Base-by-base conservation (phyloP, 1,140 invertebrate species). In the Apis mellifera region DNA sequence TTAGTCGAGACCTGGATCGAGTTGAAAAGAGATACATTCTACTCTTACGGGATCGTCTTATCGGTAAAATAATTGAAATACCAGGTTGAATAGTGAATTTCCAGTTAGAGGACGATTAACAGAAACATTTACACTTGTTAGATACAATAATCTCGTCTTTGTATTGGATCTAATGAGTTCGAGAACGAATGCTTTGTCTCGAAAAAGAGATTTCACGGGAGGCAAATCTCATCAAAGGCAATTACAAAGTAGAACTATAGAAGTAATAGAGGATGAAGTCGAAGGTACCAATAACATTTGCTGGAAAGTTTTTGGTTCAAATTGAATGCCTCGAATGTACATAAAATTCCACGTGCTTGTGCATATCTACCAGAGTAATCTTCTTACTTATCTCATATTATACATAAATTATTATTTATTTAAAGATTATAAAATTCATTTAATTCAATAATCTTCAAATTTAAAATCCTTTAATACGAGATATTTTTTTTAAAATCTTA, bases 251-350 rank as follows among this genome's bases (percentile, higher is more conserved):
- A 32, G 48, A 52, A 50, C 9, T n/a, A 8, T 32, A 26, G 15
- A 48, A 60, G 13, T n/a, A 32, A 48, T 17, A 23, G 19, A 59
- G 42, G 57, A 59, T n/a, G 19, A 32, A 75, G 71, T 68, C 59
- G 26, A 48, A 59, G 80, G 60, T 68, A 74, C 26, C 60, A 50
- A 78, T 86, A 86, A 86, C 72, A 77, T 52, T 78, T n/a, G 57
- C 52, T 42, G 72, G 32, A 52, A 42, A 85, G 78, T 69, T 60
- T 42, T n/a, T 60, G 23, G 54, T 71, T 75, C 81, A 79, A 87
- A 87, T 86, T 87, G 75, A 85, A 86, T 65, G 85, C 52, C 42
- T 32, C 23, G 73, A 60, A 59, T 82, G 55, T 76, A 68, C 52
- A 17, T 68, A 69, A 68, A 69, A 42, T 42, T 42, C 32, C 4